Percentiles rank a stretch among this genome's conserved stretches.
phyloP scores from a whole-genome alignment of 2,797 vertebrate species.

The Cephalopachus bancanus region DNA sequence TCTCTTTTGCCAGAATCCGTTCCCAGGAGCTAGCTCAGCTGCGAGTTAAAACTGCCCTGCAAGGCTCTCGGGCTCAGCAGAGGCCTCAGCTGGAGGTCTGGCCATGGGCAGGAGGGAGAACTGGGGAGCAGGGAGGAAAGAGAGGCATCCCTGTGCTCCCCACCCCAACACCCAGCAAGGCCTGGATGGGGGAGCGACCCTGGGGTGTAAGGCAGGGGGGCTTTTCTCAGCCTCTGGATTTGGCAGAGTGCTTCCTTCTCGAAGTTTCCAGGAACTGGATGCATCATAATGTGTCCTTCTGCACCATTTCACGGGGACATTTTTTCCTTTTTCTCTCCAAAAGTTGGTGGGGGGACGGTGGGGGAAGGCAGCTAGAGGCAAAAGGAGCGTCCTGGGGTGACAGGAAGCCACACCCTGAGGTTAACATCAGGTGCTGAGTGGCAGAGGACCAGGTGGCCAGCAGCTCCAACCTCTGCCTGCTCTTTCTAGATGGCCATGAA shows the following conservation, averaged over 20 bases:
- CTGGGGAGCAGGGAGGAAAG: background rate
- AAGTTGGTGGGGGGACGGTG: background rate
- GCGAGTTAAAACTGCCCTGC: background rate
- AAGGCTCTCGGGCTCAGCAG: background rate
- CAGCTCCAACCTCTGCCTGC: background rate
- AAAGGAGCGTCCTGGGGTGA: no score
- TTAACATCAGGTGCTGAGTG: background rate
- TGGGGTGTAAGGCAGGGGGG: rapidly evolving
- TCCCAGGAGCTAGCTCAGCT: background rate
- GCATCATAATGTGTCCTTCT: background rate
- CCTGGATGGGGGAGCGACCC: background rate
- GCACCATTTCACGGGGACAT: background rate
- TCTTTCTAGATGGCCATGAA: rapidly evolving
- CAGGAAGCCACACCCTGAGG: background rate
- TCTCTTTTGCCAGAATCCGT: background rate
- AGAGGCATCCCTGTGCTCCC: background rate
- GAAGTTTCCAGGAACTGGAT: background rate
- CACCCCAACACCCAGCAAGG: background rate
- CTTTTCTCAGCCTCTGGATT: background rate
- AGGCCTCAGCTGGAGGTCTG: background rate
- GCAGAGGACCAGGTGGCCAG: rapidly evolving
- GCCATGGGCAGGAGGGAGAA: background rate
- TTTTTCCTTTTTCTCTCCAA: background rate
- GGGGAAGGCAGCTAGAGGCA: background rate
- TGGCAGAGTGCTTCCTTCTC: background rate